Evolutionary conservation across 2,113 vertebrate species (phyloP), one percentile per base, ranked within the genome.

Genomic region (Alligator mississippiensis): DNA sequence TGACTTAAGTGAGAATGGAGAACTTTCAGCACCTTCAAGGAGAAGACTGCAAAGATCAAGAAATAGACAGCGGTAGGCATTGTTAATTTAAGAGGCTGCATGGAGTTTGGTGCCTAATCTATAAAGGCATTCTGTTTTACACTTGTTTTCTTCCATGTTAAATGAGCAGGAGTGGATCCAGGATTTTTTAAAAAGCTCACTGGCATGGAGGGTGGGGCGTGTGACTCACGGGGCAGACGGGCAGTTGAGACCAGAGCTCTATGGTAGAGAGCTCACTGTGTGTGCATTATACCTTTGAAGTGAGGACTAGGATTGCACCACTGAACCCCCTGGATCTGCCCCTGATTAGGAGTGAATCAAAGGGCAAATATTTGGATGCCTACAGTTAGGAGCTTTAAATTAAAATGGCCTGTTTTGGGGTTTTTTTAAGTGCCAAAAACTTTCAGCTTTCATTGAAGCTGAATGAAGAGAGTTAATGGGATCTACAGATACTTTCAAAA

Each of bases 291-390:
- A 47, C 47, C 47, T 7, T 47, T 47, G 47, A 47, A 47, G 47
- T 47, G 47, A 90, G 84, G 77, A 92, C 22, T 75, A 34, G 64
- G 17, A 38, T 82, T 34, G 76, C 57, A 77, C 91, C 93, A 82
- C 81, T 96, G 79, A 47, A 47, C 47, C 47, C 87, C 59, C 21
- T 59, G 80, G 60, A 72, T 87, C 78, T 47, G 47, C 47, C 82
- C 85, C 80, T 78, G 66, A 27, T 86, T 92, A 86, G 82, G 21
- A 68, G 77, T 68, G 47, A 15, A 68, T 80, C 22, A 92, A 95
- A 90, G 90, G 6, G 22, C 61, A 87, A 94, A 90, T 94, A 94
- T 94, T 94, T 93, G 55, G n/a, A n/a, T 90, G 9, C 27, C 14
- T 88, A 66, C 76, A 84, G 34, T 93, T 88, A 66, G 57, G 76